These are phyloP conservation scores for Lasioglossum vierecki DNA, from an alignment of 2,888 invertebrate species.

Conservation along the genomic window DNA sequence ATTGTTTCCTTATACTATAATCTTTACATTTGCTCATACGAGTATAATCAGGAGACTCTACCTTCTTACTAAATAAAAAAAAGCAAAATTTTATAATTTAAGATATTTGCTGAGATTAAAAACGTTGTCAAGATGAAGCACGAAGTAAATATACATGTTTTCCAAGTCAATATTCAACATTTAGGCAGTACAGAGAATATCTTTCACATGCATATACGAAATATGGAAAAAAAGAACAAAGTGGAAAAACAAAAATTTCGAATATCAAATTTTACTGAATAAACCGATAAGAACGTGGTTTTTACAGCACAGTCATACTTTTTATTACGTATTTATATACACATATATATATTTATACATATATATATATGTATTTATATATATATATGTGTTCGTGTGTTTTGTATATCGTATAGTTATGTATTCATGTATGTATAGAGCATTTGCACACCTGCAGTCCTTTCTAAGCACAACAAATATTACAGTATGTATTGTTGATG, in stretches of 20 bases:
- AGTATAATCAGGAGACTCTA: neutral
- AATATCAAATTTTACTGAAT: constrained; percentile 41
- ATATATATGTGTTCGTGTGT: constrained; percentile 7
- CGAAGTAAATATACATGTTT: constrained; percentile 10
- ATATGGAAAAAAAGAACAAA: constrained; percentile 32
- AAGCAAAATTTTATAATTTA: neutral
- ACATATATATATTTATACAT: neutral
- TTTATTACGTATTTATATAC: constrained; percentile 53
- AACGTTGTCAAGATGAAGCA: neutral
- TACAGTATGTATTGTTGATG: constrained; percentile 64
- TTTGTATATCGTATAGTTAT: constrained; percentile 31
- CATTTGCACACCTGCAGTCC: constrained; percentile 61
- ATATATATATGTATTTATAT: neutral
- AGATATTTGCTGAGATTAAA: neutral
- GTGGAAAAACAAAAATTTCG: constrained; percentile 29
- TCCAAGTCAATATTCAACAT: neutral
- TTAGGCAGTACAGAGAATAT: neutral
- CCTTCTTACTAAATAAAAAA: neutral
- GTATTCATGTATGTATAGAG: constrained; percentile 51
- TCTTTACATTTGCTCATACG: constrained; percentile 7
- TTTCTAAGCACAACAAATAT: constrained; percentile 68
- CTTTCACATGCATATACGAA: constrained; percentile 4
- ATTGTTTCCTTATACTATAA: constrained; percentile 16
- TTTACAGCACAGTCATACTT: constrained; percentile 62
- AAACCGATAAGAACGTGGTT: constrained; percentile 48